Conservation (phyloP, 2,113 vertebrate genomes). For the Mixornis gularis region DNA sequence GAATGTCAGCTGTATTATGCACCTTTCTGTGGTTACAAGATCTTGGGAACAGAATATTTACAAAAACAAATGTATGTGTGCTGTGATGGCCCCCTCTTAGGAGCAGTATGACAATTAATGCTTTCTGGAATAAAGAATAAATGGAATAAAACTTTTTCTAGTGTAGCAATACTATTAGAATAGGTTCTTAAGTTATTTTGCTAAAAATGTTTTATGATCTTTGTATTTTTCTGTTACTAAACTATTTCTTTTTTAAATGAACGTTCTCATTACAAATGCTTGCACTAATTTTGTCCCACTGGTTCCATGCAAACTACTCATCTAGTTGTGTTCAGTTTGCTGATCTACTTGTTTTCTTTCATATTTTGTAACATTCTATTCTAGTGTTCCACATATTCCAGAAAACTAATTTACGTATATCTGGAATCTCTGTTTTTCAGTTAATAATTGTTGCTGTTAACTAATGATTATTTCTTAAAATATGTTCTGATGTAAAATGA, state of each 20-base stretch:
- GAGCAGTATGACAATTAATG: not conserved
- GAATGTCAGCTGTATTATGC: not conserved
- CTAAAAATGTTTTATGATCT: not conserved
- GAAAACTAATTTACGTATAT: not conserved
- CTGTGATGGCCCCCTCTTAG: not conserved
- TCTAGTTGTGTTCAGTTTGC: not conserved
- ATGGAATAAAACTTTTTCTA: not conserved
- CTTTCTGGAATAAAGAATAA: not conserved
- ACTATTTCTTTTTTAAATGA: not conserved
- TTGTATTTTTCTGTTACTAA: not conserved
- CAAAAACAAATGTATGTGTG: not conserved
- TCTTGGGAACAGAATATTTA: not conserved
- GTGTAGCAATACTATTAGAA: not conserved
- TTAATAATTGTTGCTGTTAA: not conserved
- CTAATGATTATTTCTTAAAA: not conserved
- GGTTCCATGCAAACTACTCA: not conserved
- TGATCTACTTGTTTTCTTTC: not conserved
- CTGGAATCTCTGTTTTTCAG: not conserved
- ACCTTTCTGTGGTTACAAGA: not conserved
- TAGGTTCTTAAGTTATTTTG: not conserved
- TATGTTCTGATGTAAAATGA: not conserved
- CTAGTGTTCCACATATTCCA: not conserved
- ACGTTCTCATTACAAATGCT: not conserved
- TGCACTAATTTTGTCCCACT: not conserved
- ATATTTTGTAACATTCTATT: not conserved